Conservation (phyloP, 2,797 vertebrate species). For the Poeciliopsis gracilis region DNA sequence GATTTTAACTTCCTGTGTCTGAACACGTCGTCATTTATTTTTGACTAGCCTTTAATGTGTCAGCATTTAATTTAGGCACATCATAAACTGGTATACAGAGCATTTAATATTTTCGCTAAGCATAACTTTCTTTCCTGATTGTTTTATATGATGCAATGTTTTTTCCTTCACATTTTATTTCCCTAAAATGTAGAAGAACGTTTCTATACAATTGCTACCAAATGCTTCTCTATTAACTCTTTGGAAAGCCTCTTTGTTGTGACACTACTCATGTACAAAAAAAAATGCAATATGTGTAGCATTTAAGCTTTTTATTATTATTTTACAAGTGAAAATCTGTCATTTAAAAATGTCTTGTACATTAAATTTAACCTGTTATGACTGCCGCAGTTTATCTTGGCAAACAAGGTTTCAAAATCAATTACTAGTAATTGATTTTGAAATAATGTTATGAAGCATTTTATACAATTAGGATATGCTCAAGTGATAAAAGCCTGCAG, state of each 20-base stretch:
- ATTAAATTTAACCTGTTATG: background rate
- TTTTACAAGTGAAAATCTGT: constrained; percentile 3
- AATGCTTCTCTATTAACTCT: constrained; percentile 3
- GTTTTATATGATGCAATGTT: constrained; percentile 1
- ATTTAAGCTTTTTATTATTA: constrained; percentile 5
- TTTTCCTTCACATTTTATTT: background rate
- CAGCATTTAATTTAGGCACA: constrained; percentile 61
- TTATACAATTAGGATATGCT: background rate
- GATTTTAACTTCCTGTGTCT: constrained; percentile 21
- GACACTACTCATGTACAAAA: constrained; percentile 38
- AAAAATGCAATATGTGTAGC: constrained; percentile 30
- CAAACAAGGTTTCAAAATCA: background rate
- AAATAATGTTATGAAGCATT: background rate
- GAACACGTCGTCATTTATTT: constrained; percentile 31
- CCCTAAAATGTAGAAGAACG: background rate
- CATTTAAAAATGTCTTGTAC: background rate
- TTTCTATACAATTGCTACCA: background rate
- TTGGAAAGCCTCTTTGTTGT: constrained; percentile 16
- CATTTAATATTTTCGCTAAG: constrained; percentile 53
- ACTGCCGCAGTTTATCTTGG: background rate
- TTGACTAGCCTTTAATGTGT: constrained; percentile 21
- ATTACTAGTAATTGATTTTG: background rate
- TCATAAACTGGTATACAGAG: constrained; percentile 30
- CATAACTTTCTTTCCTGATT: constrained; percentile 7
- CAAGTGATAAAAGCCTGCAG: background rate